A percentile compares a stretch with the other conserved stretches of the same genome.
Conservation (phyloP, 1,140 invertebrate genomes). For the Forficula auricularia region DNA sequence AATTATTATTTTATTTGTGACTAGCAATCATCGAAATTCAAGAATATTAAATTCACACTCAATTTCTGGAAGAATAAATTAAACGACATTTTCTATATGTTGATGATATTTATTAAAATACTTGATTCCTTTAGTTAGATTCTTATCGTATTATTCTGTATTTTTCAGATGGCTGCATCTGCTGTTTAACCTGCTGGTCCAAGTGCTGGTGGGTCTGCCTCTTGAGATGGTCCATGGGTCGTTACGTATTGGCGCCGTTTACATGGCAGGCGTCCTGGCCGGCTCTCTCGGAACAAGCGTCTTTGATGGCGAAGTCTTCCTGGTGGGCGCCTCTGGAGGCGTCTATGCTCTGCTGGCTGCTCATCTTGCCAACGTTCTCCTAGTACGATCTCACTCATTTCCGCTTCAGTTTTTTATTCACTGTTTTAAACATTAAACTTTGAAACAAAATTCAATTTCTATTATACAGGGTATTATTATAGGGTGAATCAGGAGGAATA, state of each 20-base stretch:
- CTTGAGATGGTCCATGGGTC: slow-evolving; percentile 95
- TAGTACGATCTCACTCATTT: slow-evolving; percentile 37
- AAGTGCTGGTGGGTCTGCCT: slow-evolving; percentile 76
- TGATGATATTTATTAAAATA: too few species aligned
- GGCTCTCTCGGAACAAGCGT: slow-evolving; percentile 83
- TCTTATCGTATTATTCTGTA: slow-evolving; percentile 19
- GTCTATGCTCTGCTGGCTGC: slow-evolving; percentile 86
- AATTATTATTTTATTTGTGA: too few species aligned
- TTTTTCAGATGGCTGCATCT: slow-evolving; percentile 77
- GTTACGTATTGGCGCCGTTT: slow-evolving; percentile 71
- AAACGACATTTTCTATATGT: too few species aligned
- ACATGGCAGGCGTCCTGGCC: slow-evolving; percentile 82
- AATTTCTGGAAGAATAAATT: too few species aligned
- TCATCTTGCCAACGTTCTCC: slow-evolving; percentile 82
- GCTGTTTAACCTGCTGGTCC: slow-evolving; percentile 84
- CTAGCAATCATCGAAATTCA: too few species aligned
- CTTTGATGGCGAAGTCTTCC: slow-evolving; percentile 80
- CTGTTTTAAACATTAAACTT: too few species aligned
- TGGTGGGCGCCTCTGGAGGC: slow-evolving; percentile 85
- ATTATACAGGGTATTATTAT: too few species aligned
- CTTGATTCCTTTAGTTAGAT: too few species aligned
- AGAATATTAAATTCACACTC: too few species aligned
- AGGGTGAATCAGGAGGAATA: too few species aligned
- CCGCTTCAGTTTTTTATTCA: too few species aligned
- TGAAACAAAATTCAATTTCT: too few species aligned